Evolutionary conservation across 2,888 invertebrate species (phyloP).

Genomic region (Trichacis sp.): DNA sequence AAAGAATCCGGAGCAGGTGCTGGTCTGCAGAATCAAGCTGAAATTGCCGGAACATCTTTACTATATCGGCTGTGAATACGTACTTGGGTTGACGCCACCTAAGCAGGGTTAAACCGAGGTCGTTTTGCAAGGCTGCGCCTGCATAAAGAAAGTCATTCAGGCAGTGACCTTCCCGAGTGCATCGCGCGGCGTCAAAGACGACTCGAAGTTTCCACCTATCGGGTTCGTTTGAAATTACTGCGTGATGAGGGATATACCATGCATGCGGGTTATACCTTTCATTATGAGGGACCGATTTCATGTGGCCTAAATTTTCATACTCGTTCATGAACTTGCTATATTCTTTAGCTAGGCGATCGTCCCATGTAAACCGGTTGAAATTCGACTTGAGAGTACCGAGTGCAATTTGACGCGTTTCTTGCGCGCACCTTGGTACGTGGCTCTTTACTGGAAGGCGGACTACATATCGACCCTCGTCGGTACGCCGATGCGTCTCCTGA

Average conservation of each 20-base stretch:
- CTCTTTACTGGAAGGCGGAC: background rate
- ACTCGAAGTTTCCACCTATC: no score
- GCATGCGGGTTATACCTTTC: no score
- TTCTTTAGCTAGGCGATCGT: no score
- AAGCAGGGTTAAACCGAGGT: constrained; percentile 17
- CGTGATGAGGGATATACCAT: no score
- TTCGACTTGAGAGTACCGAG: no score
- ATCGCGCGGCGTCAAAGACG: constrained; percentile 21
- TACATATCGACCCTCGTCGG: background rate
- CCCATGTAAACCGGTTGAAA: no score
- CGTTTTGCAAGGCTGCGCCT: constrained; percentile 17
- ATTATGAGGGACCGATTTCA: no score
- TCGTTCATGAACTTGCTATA: no score
- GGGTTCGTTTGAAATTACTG: no score
- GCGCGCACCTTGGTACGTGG: no score
- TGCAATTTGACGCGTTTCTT: no score
- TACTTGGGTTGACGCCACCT: constrained; percentile 18
- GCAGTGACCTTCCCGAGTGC: background rate
- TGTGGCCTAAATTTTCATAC: no score
- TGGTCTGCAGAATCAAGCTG: constrained; percentile 1
- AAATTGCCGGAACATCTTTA: constrained; percentile 27
- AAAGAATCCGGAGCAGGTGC: constrained; percentile 22
- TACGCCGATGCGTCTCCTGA: background rate
- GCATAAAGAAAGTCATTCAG: constrained; percentile 19
- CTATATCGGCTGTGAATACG: constrained; percentile 24